phyloP scores from a whole-genome alignment of 2,888 invertebrate genomes.

The Busseola fusca region DNA sequence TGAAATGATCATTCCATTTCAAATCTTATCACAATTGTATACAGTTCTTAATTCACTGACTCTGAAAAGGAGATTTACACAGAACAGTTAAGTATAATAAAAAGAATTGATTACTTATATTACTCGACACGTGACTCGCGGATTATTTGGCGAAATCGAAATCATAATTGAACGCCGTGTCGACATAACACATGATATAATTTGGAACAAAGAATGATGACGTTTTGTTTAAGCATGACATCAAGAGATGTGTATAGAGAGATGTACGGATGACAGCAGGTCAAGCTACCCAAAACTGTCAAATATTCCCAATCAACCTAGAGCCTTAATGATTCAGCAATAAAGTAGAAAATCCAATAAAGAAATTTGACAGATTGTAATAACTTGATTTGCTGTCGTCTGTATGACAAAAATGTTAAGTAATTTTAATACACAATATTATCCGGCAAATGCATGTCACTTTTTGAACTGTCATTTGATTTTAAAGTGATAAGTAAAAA shows the following conservation, averaged over 20 bases:
- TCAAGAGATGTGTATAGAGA: background rate
- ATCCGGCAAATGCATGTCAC: background rate
- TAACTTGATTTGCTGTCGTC: too few species aligned
- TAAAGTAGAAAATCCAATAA: too few species aligned
- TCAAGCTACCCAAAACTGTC: too few species aligned
- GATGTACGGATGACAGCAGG: too few species aligned
- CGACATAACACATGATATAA: conserved; percentile 36
- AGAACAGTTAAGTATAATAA: background rate
- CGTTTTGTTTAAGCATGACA: conserved; percentile 12
- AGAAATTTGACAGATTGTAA: too few species aligned
- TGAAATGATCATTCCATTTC: conserved; percentile 2
- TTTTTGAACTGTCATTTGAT: background rate
- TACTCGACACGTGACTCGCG: conserved; percentile 45
- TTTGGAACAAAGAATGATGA: conserved; percentile 32
- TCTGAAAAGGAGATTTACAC: background rate
- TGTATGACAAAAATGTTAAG: background rate
- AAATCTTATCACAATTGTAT: background rate
- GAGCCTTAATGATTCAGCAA: too few species aligned
- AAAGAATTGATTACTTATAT: conserved; percentile 29
- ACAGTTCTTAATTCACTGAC: conserved; percentile 10
- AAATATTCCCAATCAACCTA: too few species aligned
- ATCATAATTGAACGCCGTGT: conserved; percentile 49
- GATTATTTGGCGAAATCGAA: conserved; percentile 54
- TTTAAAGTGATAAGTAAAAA: background rate
- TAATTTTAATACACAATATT: background rate